Percentiles rank a stretch among this genome's conserved stretches.
Conservation (phyloP, 2,888 invertebrate genomes). For the Artemia sp. region DNA sequence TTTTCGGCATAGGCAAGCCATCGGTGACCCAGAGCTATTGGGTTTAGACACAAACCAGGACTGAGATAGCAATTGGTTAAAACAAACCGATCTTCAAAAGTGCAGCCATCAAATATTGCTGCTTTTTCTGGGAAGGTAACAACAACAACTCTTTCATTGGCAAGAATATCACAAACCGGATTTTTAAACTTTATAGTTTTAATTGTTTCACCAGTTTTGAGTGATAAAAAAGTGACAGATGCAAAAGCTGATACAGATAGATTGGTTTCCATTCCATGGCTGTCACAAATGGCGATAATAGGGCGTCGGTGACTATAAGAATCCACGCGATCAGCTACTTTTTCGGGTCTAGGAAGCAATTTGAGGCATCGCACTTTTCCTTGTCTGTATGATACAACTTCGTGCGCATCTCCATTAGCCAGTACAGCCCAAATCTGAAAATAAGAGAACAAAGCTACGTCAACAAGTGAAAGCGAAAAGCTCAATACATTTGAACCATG, state of each 20-base stretch:
- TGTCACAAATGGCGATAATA: constrained; percentile 75
- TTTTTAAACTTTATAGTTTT: constrained; percentile 85
- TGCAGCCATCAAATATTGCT: constrained; percentile 74
- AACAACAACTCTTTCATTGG: constrained; percentile 72
- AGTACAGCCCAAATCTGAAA: constrained; percentile 66
- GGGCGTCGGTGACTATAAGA: constrained; percentile 62
- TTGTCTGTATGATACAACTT: constrained; percentile 84
- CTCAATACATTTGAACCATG: too few species aligned
- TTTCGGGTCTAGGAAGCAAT: constrained; percentile 62
- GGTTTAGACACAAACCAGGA: constrained; percentile 56
- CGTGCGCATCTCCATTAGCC: constrained; percentile 79
- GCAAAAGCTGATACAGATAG: constrained; percentile 58
- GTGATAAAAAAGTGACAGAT: constrained; percentile 64
- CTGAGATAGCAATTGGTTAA: constrained; percentile 71
- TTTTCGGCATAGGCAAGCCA: constrained; percentile 57
- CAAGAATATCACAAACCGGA: constrained; percentile 65
- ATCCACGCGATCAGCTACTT: constrained; percentile 40
- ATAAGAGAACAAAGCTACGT: constrained; percentile 22
- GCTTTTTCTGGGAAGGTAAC: constrained; percentile 76
- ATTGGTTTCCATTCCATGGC: constrained; percentile 33
- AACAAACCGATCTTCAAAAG: constrained; percentile 65
- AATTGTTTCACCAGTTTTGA: constrained; percentile 62
- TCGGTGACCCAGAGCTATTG: constrained; percentile 61
- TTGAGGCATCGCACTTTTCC: constrained; percentile 65
- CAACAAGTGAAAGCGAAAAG: too few species aligned